A percentile compares a stretch with the other conserved stretches of the same genome.
phyloP scores from a whole-genome alignment of 2,888 invertebrate species.

The Conomelus anceps region DNA sequence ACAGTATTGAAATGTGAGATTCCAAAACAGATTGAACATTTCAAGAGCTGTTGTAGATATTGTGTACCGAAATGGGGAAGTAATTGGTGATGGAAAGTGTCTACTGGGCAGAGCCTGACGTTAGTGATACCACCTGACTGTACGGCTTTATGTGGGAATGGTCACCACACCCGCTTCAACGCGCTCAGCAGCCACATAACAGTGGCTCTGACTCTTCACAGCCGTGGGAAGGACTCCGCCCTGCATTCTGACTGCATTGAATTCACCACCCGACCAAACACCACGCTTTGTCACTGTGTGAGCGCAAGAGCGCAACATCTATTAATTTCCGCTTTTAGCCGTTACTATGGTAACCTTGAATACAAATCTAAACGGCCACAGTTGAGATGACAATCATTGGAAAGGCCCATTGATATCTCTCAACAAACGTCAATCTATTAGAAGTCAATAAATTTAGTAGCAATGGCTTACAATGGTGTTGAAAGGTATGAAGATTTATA shows the following conservation, averaged over 20 bases:
- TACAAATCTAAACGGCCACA: too few species aligned
- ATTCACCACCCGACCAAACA: not conserved
- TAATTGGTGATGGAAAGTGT: too few species aligned
- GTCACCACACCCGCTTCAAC: not conserved
- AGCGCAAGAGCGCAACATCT: too few species aligned
- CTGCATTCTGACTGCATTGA: not conserved
- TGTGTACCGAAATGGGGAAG: too few species aligned
- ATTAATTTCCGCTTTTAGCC: not conserved
- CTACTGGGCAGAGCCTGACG: too few species aligned
- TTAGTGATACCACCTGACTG: not conserved
- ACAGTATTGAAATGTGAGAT: not conserved
- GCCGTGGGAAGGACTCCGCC: not conserved
- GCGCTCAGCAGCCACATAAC: too few species aligned
- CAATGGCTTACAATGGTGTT: not conserved
- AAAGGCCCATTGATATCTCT: not conserved
- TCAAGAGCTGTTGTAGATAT: too few species aligned
- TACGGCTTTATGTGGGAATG: not conserved
- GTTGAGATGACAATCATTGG: not conserved
- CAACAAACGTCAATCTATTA: not conserved
- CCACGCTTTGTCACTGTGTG: not conserved
- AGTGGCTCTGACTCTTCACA: too few species aligned
- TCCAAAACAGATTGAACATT: too few species aligned
- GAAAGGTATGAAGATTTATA: not conserved
- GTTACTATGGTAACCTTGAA: not conserved
- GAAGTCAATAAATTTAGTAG: not conserved